These are phyloP conservation scores for Araneus ventricosus DNA, from an alignment of 1,140 invertebrate genomes.

Conservation along the genomic window DNA sequence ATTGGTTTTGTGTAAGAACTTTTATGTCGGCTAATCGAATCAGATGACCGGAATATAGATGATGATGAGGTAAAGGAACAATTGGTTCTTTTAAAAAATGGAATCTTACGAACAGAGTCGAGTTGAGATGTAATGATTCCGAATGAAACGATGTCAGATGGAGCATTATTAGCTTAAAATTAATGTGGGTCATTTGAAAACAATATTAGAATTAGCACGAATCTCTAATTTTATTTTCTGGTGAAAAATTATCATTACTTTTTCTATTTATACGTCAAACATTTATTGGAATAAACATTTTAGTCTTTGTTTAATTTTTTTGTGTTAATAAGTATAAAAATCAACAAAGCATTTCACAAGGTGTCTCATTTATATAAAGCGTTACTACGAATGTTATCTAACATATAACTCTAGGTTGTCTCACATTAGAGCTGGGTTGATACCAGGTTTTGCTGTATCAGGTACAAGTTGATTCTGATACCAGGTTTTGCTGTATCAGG, in stretches of 20 bases:
- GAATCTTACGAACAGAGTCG: not conserved
- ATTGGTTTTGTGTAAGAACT: not conserved
- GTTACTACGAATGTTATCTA: too few relatives aligned
- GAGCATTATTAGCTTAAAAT: not conserved
- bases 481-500: too few relatives aligned
- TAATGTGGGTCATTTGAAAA: not conserved
- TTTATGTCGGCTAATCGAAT: slow-evolving; percentile 34
- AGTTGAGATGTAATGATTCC: not conserved
- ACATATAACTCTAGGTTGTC: too few relatives aligned
- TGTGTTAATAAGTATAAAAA: too few relatives aligned
- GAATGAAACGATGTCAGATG: not conserved
- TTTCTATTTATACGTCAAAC: not conserved
- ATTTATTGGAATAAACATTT: not conserved
- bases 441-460: too few relatives aligned
- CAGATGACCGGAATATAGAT: not conserved
- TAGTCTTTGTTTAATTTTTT: too few relatives aligned
- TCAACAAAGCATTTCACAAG: too few relatives aligned
- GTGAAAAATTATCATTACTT: not conserved
- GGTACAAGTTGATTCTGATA: too few relatives aligned
- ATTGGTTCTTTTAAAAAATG: not conserved
- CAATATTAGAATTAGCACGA: not conserved
- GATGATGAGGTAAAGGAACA: slow-evolving; percentile 21
- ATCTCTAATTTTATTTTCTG: not conserved
- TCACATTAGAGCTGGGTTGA: too few relatives aligned
- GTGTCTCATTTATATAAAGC: too few relatives aligned